Evolutionary conservation across 2,888 invertebrate genomes (phyloP), one percentile per base, ranked within the genome.

Genomic region (Cartodere bifasciata): DNA sequence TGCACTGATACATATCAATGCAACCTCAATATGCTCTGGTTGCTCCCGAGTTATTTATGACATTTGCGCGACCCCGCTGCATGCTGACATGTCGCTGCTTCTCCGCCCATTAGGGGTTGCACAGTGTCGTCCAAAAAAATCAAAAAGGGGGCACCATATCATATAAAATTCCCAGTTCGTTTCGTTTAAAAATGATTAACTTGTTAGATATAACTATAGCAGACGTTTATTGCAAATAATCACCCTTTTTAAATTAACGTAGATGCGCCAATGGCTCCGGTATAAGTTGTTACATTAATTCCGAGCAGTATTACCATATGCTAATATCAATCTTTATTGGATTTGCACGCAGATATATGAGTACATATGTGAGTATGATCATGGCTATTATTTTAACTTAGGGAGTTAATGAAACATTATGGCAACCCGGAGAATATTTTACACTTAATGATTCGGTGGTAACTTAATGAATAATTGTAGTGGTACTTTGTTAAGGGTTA

Each of bases 1-100:
- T 49, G 52, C 55, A 51, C 52, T 55, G 58, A 58, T 58, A 58
- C 56, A 56, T 58, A 58, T 59, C 58, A 58, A 57, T 58, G 56
- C 56, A 56, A 56, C 58, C 59, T 58, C 59, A 59, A 59, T 57
- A 58, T 59, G 57, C 53, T 56, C 32, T 21, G 10, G 42, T 38
- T 42, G 42, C 44, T 40, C 43, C 36, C 29, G 47, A 45, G 51
- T 50, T 56, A 55, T 58, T 56, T 58, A 58, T 53, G 51, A 47
- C 48, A 34, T 28, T 21, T n/a, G n/a, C 20, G 41, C 40, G 42
- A 37, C 40, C 37, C 32, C 47, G 45, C 45, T 44, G 45, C 37
- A 47, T 50, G 53, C 50, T 52, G 53, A 54, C 53, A 50, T 40
- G 36, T 33, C 40, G 41, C 43, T n/a, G n/a, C n/a, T n/a, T n/a